Conservation (phyloP, 2,113 vertebrate species). For the Corythaeola cristata region DNA sequence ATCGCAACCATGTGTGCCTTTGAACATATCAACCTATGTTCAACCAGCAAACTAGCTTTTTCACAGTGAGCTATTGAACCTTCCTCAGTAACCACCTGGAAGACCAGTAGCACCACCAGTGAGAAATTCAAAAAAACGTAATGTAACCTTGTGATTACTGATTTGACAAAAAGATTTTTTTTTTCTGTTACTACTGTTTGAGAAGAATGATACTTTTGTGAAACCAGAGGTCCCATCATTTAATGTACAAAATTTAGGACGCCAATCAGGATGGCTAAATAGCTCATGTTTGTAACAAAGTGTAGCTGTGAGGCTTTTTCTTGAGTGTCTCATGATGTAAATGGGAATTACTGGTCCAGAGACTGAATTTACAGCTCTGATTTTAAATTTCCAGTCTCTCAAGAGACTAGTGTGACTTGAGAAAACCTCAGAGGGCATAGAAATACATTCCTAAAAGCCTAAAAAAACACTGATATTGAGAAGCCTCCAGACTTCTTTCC, state of each 20-base stretch:
- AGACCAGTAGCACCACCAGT: neutral
- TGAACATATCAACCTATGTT: slow-evolving; percentile 25
- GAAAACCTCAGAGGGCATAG: neutral
- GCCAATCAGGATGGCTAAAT: neutral
- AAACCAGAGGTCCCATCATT: neutral
- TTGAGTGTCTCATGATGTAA: neutral
- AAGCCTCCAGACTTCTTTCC: neutral
- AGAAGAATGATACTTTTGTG: neutral
- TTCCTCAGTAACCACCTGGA: neutral
- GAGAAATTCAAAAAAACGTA: neutral
- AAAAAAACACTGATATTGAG: neutral
- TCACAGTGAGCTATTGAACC: neutral
- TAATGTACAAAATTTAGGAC: slow-evolving; percentile 5
- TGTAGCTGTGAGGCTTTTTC: neutral
- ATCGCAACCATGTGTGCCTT: neutral
- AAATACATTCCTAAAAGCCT: slow-evolving; percentile 16
- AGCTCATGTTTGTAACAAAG: neutral
- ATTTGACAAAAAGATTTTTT: neutral
- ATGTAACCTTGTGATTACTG: neutral
- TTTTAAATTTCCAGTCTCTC: slow-evolving; percentile 4
- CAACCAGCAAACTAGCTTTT: neutral
- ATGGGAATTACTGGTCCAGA: neutral
- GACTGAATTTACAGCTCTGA: slow-evolving; percentile 2
- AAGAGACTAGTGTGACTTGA: neutral
- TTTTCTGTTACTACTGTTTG: neutral